Evolutionary conservation across 2,888 invertebrate genomes (phyloP).

Genomic region (Hedya salicella): DNA sequence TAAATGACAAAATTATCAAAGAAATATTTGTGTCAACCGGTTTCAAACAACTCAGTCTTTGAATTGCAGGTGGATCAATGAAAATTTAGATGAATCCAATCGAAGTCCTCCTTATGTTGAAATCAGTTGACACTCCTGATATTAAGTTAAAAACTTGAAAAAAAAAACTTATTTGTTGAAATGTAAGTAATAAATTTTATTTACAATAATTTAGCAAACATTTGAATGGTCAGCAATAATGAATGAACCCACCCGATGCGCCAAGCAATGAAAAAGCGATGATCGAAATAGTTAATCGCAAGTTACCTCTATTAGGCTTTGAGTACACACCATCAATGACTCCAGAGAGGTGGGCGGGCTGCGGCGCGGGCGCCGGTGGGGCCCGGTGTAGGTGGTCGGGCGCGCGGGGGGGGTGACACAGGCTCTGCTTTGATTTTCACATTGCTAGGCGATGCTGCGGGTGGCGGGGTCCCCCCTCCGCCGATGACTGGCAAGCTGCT

Average conservation of each 20-base stretch:
- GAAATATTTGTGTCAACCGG: no score
- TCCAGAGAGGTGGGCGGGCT: conserved; percentile 78
- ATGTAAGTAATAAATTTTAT: not conserved
- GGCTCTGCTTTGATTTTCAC: conserved; percentile 98
- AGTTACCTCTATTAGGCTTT: conserved; percentile 42
- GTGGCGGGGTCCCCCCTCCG: conserved; percentile 87
- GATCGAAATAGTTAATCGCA: conserved; percentile 29
- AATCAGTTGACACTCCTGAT: no score
- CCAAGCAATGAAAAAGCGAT: conserved; percentile 36
- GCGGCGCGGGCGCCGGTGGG: conserved; percentile 75
- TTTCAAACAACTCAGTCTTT: no score
- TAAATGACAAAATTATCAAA: no score
- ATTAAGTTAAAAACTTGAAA: no score
- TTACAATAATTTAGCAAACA: conserved; percentile 4
- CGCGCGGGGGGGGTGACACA: conserved; percentile 96
- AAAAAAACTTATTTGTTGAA: no score
- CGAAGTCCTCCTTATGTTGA: no score
- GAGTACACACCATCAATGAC: conserved; percentile 73
- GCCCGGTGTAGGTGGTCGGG: conserved; percentile 86
- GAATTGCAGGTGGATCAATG: no score
- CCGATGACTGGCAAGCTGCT: conserved; percentile 92
- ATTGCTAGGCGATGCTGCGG: conserved; percentile 91
- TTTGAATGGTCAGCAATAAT: conserved; percentile 25
- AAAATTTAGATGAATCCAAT: no score
- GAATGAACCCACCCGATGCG: conserved; percentile 28